A percentile compares a stretch with the other conserved stretches of the same genome.
phyloP scores from a whole-genome alignment of 2,888 invertebrate species.

The Dyspetes luteomarginatus region DNA sequence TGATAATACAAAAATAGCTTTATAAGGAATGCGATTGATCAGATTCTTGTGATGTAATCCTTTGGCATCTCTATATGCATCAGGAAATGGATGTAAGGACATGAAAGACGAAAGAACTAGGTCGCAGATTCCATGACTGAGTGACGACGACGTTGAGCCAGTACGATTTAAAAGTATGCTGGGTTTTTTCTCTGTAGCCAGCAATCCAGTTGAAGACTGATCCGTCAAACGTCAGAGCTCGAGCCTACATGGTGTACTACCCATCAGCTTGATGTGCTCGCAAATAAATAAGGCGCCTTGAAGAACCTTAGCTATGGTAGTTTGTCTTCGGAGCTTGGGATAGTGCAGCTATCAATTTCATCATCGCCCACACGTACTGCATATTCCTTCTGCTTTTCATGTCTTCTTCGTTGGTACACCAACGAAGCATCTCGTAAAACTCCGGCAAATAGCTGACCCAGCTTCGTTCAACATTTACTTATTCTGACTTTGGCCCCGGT shows the following conservation, averaged over 20 bases:
- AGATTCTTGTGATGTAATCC: constrained; percentile 9
- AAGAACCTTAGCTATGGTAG: constrained; percentile 35
- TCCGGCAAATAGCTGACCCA: neutral
- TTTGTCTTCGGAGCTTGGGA: constrained; percentile 32
- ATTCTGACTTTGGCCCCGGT: constrained; percentile 18
- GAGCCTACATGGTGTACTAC: constrained; percentile 34
- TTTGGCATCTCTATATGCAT: constrained; percentile 22
- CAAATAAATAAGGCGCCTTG: constrained; percentile 57
- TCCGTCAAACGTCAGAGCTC: constrained; percentile 42
- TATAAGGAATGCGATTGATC: constrained; percentile 36
- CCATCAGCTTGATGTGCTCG: constrained; percentile 50
- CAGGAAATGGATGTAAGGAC: constrained; percentile 26
- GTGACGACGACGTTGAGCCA: constrained; percentile 51
- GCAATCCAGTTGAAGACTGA: constrained; percentile 32
- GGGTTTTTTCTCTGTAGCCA: constrained; percentile 25
- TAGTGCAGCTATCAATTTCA: constrained; percentile 59
- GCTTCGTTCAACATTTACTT: constrained; percentile 18
- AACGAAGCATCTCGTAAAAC: constrained; percentile 12
- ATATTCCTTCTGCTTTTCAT: constrained; percentile 39
- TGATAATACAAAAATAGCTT: constrained; percentile 17
- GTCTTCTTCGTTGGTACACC: constrained; percentile 22
- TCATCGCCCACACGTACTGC: constrained; percentile 44
- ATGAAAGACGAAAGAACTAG: constrained; percentile 22
- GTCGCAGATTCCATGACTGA: constrained; percentile 41
- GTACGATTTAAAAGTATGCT: constrained; percentile 32